A percentile compares a stretch with the other conserved stretches of the same genome.
Evolutionary conservation across 2,113 vertebrate genomes (phyloP).

Genomic region (Chrysochloris asiatica): DNA sequence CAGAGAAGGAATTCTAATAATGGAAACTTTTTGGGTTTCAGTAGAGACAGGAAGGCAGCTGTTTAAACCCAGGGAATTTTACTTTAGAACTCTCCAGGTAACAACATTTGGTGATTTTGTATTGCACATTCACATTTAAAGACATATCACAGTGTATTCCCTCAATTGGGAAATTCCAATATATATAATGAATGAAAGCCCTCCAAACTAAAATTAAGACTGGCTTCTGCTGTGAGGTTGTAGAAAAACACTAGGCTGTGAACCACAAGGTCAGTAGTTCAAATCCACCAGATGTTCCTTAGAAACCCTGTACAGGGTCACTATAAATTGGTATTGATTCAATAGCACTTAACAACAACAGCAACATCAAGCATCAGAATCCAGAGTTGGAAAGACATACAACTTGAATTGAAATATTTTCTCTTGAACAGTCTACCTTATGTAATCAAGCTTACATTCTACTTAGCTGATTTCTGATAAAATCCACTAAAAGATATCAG

Average conservation of each 20-base stretch:
- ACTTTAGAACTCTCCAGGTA: neutral
- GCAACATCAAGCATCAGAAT: neutral
- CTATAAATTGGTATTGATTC: neutral
- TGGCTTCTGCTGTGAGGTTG: too few species aligned
- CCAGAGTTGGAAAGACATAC: neutral
- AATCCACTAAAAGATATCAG: neutral
- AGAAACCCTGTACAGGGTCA: neutral
- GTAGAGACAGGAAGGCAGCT: neutral
- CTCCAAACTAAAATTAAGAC: constrained; percentile 29
- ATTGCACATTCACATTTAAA: neutral
- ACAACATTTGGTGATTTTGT: neutral
- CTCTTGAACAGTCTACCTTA: neutral
- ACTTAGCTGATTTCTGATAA: neutral
- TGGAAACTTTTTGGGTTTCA: neutral
- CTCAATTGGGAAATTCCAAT: neutral
- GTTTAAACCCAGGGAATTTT: neutral
- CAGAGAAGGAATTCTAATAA: neutral
- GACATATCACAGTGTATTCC: neutral
- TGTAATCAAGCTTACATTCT: neutral
- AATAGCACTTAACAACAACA: neutral
- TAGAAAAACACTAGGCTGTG: too few species aligned
- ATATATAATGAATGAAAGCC: neutral
- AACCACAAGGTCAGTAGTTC: too few species aligned
- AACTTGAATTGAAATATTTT: neutral
- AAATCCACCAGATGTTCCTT: too few species aligned